Percentiles rank a stretch among this genome's conserved stretches.
Evolutionary conservation across 2,797 vertebrate genomes (phyloP).

Genomic region (Carapus acus): DNA sequence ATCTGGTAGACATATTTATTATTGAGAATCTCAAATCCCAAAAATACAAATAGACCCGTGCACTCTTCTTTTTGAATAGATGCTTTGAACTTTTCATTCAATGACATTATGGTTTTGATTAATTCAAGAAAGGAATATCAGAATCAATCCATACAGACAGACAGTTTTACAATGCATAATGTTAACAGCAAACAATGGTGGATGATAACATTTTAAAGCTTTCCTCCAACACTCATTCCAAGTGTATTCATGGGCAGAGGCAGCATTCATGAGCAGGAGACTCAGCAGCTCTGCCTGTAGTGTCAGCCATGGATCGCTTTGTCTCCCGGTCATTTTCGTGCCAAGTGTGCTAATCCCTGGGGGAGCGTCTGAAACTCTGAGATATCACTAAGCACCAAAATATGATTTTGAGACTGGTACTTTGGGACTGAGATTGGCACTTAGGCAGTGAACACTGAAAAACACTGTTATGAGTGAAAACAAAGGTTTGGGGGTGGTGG

Average conservation of each 20-base stretch:
- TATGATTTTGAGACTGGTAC: slow-evolving; percentile 64
- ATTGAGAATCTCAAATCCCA: no score
- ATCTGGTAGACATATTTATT: no score
- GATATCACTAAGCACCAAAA: slow-evolving; percentile 66
- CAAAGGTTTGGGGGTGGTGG: slow-evolving; percentile 47
- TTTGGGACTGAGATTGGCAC: slow-evolving; percentile 61
- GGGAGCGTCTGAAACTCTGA: slow-evolving; percentile 62
- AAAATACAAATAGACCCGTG: no score
- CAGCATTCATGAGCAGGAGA: slow-evolving; percentile 42
- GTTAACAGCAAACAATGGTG: slow-evolving; percentile 22
- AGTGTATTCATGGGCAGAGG: slow-evolving; percentile 31
- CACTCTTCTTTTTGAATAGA: no score
- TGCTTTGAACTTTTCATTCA: no score
- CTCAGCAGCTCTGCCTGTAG: slow-evolving; percentile 27
- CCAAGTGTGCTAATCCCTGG: slow-evolving; percentile 63
- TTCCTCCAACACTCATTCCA: slow-evolving; percentile 20
- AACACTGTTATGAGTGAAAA: slow-evolving; percentile 55
- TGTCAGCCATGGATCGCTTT: slow-evolving; percentile 55
- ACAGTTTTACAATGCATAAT: slow-evolving; percentile 17
- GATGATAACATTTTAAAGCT: slow-evolving; percentile 25
- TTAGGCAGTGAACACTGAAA: slow-evolving; percentile 54
- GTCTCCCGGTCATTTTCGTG: slow-evolving; percentile 62
- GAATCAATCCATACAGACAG: slow-evolving; percentile 7
- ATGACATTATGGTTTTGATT: no score
- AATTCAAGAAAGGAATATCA: no score